A percentile compares a stretch with the other conserved stretches of the same genome.
Evolutionary conservation across 2,113 vertebrate species (phyloP).

Genomic region (Tragelaphus scriptus): DNA sequence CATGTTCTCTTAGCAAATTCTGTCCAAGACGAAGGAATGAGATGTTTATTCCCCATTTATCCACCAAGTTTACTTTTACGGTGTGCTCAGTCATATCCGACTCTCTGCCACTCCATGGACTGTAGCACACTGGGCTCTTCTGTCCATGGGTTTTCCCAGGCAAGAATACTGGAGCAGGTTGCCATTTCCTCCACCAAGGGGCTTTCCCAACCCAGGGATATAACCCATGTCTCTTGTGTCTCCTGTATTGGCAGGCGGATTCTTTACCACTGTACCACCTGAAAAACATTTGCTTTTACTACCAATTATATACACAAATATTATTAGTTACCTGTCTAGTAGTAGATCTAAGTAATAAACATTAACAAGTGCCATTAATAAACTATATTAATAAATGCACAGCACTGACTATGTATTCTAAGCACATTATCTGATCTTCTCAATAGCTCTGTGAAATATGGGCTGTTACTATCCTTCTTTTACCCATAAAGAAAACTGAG

Average conservation of each 20-base stretch:
- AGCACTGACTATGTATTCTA: background rate
- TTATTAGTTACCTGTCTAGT: constrained; percentile 25
- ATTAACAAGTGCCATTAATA: background rate
- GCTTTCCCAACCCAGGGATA: background rate
- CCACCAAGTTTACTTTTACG: background rate
- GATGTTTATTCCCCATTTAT: background rate
- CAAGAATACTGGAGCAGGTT: background rate
- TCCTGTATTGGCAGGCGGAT: background rate
- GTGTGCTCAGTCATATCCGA: background rate
- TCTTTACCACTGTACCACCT: background rate
- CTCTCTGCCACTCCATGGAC: background rate
- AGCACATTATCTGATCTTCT: constrained; percentile 1
- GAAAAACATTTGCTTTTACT: background rate
- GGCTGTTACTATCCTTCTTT: background rate
- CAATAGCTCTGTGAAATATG: background rate
- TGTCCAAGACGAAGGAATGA: background rate
- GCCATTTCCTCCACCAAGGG: background rate
- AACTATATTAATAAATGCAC: background rate
- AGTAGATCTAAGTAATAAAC: constrained; percentile 16
- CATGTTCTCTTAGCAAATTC: background rate
- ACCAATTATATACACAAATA: background rate
- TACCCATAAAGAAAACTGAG: background rate
- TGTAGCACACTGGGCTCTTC: background rate
- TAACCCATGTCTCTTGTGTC: background rate
- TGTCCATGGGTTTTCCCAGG: background rate